Conservation (phyloP, 2,797 vertebrate genomes). For the Hypotaenidia okinawae region DNA sequence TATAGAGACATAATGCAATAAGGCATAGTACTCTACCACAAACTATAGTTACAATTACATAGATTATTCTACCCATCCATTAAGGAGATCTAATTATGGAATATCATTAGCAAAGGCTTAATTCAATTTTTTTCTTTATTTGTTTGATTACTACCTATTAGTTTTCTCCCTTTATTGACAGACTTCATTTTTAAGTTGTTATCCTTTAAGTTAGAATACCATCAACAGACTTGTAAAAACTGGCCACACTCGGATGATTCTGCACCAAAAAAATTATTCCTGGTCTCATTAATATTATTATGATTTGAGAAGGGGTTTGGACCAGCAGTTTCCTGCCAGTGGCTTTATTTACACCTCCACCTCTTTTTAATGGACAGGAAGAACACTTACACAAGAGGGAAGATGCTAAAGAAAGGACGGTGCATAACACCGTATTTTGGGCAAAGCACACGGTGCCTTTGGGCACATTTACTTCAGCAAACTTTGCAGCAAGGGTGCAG, state of each 20-base stretch:
- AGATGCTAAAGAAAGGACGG: not conserved
- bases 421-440: not conserved
- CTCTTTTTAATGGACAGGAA: not conserved
- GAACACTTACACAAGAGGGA: not conserved
- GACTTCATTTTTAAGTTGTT: slow-evolving; percentile 10
- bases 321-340: not conserved
- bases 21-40: not conserved
- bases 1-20: slow-evolving; percentile 2
- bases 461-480: not conserved
- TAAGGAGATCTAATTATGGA: slow-evolving; percentile 43
- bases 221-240: not conserved
- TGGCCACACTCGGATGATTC: not conserved
- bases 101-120: slow-evolving; percentile 7
- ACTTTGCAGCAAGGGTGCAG: not conserved
- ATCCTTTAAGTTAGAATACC: not conserved
- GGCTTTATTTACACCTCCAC: not conserved
- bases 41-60: slow-evolving; percentile 34
- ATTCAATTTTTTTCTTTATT: not conserved
- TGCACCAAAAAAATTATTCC: not conserved
- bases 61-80: slow-evolving; percentile 34
- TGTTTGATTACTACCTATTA: not conserved
- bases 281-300: not conserved
- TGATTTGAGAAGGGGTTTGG: not conserved
- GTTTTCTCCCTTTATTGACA: slow-evolving; percentile 43
- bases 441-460: not conserved